Conservation (phyloP, 1,140 invertebrate species). For the Drosophila ambigua region DNA sequence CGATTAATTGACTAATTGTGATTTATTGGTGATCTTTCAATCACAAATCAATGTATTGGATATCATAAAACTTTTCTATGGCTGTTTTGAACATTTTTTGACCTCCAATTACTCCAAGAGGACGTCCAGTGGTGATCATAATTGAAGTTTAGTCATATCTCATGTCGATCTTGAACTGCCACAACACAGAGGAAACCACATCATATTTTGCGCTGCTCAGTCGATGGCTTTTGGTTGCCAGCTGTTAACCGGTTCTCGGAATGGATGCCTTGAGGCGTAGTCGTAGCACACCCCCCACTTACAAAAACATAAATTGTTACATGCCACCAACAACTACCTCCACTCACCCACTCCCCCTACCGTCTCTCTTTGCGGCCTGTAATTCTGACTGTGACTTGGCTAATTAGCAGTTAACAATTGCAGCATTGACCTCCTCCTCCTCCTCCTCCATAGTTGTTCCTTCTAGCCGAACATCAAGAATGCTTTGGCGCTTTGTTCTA, state of each 20-base stretch:
- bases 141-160: constrained; percentile 30
- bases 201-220: constrained; percentile 35
- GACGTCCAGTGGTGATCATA: constrained; percentile 14
- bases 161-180: constrained; percentile 38
- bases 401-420: constrained; percentile 80
- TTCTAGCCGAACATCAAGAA: constrained; percentile 46
- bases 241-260: constrained; percentile 55
- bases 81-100: background rate
- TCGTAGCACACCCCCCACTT: background rate
- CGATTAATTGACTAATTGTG: too few species aligned
- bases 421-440: constrained; percentile 70
- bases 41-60: too few species aligned
- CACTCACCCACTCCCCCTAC: background rate
- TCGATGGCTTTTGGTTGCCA: constrained; percentile 6
- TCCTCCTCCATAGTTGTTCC: constrained; percentile 58
- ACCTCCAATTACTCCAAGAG: background rate
- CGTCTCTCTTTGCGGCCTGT: background rate
- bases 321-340: constrained; percentile 29
- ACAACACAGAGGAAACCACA: constrained; percentile 8
- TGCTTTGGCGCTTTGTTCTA: constrained; percentile 69
- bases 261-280: constrained; percentile 27
- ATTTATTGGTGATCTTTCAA: too few species aligned
- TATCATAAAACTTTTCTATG: too few species aligned
- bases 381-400: constrained; percentile 50
- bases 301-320: constrained; percentile 63